phyloP scores from a whole-genome alignment of 2,113 vertebrate genomes.

The Nymphicus hollandicus region DNA sequence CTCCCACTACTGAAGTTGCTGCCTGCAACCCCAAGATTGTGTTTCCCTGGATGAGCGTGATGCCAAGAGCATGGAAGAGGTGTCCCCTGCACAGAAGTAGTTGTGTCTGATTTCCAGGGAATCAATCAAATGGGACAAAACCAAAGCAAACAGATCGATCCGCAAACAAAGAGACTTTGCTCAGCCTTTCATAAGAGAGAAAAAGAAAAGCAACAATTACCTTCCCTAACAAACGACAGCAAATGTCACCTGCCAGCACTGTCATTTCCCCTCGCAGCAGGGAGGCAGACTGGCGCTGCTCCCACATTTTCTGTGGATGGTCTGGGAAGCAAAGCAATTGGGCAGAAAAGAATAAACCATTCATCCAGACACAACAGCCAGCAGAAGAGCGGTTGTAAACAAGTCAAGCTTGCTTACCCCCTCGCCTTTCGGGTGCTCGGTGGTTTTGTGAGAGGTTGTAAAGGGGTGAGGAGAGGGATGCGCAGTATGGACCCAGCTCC shows the following conservation, averaged over 20 bases:
- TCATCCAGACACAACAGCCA: constrained; percentile 15
- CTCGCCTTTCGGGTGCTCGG: background rate
- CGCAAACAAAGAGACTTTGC: background rate
- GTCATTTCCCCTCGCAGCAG: background rate
- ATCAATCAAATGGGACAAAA: background rate
- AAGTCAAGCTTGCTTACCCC: background rate
- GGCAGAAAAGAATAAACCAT: constrained; percentile 21
- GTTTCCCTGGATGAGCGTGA: rapidly evolving
- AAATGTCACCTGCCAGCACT: background rate
- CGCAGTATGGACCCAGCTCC: rapidly evolving
- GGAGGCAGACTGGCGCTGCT: background rate
- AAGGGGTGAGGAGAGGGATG: background rate
- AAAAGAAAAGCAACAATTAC: background rate
- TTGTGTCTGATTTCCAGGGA: constrained; percentile 7
- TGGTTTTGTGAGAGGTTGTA: background rate
- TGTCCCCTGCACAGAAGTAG: background rate
- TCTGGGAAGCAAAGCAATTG: constrained; percentile 7
- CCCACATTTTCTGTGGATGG: constrained; percentile 30
- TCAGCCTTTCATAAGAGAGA: background rate
- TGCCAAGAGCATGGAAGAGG: rapidly evolving
- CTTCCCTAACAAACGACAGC: background rate
- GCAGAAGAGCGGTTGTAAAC: background rate
- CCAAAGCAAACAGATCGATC: constrained; percentile 32
- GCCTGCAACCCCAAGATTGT: background rate
- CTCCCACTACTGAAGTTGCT: background rate